phyloP scores from a whole-genome alignment of 2,888 invertebrate genomes.

The Arge pagana region DNA sequence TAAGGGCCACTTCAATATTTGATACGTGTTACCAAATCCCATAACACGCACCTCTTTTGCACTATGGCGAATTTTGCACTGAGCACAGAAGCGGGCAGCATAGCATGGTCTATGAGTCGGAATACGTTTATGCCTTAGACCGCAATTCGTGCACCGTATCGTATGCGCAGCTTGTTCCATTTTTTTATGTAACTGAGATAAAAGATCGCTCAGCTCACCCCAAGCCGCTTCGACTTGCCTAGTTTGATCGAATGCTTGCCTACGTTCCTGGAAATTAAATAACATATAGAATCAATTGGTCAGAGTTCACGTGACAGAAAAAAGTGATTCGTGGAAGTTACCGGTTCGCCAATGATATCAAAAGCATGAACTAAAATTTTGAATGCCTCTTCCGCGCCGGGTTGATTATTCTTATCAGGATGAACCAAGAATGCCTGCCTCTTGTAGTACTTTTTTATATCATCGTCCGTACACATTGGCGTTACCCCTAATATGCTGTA shows the following conservation, averaged over 20 bases:
- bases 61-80: conserved; percentile 87
- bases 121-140: conserved; percentile 85
- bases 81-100: conserved; percentile 88
- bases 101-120: conserved; percentile 86
- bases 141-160: conserved; percentile 93
- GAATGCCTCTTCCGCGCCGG: conserved; percentile 95
- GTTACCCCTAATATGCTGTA: conserved; percentile 91
- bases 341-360: conserved; percentile 90
- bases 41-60: conserved; percentile 74
- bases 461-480: conserved; percentile 87
- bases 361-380: conserved; percentile 95
- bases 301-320: background rate
- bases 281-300: background rate
- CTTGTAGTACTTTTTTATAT: conserved; percentile 92
- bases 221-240: conserved; percentile 83
- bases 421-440: conserved; percentile 93
- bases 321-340: conserved; percentile 53
- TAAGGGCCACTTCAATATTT: conserved; percentile 17
- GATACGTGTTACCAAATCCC: background rate
- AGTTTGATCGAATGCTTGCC: conserved; percentile 74
- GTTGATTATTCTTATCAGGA: conserved; percentile 94
- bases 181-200: conserved; percentile 89
- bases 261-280: conserved; percentile 65
- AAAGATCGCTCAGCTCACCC: conserved; percentile 84
- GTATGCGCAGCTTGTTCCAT: conserved; percentile 94